Percentiles rank a stretch among this genome's conserved stretches.
Evolutionary conservation across 2,888 invertebrate genomes (phyloP).

Genomic region (Empis stercorea): DNA sequence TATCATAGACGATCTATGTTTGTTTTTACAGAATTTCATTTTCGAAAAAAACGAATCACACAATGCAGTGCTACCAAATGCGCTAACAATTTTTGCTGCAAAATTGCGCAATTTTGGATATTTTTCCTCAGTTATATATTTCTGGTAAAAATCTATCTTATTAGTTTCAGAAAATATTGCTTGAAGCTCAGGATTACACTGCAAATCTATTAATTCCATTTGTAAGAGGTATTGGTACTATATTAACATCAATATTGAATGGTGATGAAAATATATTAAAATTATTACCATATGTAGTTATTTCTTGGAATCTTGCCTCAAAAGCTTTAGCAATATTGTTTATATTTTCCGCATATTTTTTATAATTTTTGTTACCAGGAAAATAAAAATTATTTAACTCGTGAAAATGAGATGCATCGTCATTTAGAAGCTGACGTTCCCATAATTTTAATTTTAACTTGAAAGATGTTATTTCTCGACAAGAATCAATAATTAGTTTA

Average conservation of each 20-base stretch:
- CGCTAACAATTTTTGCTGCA: neutral
- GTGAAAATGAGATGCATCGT: neutral
- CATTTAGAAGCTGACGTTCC: neutral
- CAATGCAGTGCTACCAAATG: neutral
- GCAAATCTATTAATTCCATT: neutral
- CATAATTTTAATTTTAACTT: neutral
- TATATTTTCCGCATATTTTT: neutral
- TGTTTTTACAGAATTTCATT: neutral
- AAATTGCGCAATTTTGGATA: neutral
- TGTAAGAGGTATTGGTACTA: neutral
- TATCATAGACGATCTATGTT: neutral
- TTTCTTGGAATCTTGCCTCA: neutral
- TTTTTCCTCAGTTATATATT: neutral
- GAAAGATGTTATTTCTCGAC: neutral
- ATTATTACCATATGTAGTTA: neutral
- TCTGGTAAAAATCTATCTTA: neutral
- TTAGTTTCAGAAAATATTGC: neutral
- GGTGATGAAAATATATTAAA: neutral
- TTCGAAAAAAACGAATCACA: neutral
- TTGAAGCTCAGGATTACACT: neutral
- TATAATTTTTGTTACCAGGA: neutral
- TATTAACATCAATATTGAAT: neutral
- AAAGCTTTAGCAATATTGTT: neutral
- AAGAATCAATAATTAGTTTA: neutral
- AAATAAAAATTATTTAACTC: neutral